Conservation (phyloP, 2,113 vertebrate species). For the Passer montanus region DNA sequence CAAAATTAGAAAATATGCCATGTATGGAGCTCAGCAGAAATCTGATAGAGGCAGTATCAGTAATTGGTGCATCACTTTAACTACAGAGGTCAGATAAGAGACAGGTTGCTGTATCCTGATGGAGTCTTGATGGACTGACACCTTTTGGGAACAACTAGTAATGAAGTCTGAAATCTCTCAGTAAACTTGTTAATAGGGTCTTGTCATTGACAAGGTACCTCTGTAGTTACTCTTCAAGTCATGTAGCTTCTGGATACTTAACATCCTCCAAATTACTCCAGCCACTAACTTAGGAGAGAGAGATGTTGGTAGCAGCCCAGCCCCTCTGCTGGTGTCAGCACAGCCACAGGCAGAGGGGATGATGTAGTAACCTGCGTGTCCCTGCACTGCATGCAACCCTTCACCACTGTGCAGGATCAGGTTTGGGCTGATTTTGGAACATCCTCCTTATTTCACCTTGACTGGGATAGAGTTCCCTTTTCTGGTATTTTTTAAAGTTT, state of each 20-base stretch:
- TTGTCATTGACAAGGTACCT: background rate
- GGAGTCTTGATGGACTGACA: accelerated
- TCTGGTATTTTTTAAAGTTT: background rate
- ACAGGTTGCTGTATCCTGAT: background rate
- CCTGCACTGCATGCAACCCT: accelerated
- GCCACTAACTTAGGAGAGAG: background rate
- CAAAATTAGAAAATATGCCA: background rate
- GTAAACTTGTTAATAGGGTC: slow-evolving; percentile 8
- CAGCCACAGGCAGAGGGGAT: background rate
- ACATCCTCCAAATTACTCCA: background rate
- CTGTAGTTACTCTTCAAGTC: slow-evolving; percentile 39
- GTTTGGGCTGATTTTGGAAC: background rate
- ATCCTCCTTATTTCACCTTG: background rate
- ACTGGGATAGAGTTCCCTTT: background rate
- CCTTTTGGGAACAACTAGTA: slow-evolving; percentile 17
- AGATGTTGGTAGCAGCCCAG: background rate
- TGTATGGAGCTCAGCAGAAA: background rate
- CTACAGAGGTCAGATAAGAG: background rate
- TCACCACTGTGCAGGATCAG: accelerated
- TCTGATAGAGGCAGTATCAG: background rate
- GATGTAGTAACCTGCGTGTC: background rate
- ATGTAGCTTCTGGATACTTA: slow-evolving; percentile 10
- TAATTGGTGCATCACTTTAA: background rate
- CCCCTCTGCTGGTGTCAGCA: background rate
- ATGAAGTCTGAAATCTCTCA: background rate